These are phyloP conservation scores for Hoplias malabaricus DNA, from an alignment of 2,113 vertebrate genomes.

Conservation along the genomic window DNA sequence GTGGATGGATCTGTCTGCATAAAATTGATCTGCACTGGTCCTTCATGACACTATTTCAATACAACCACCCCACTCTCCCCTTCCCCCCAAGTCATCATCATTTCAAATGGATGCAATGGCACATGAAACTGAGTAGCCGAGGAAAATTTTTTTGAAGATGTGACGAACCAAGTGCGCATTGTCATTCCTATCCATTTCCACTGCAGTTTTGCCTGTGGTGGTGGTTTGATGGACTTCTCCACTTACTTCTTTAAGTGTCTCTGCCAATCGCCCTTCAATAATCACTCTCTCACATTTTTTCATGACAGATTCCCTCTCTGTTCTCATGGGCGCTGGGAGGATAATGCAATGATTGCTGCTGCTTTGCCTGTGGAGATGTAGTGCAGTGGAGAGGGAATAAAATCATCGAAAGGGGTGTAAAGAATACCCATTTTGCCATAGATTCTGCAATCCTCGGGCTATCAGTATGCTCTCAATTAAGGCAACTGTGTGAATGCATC, in stretches of 20 bases:
- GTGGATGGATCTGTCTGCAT: neutral
- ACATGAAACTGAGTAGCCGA: neutral
- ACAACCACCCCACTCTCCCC: neutral
- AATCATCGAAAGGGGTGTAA: slow-evolving; percentile 48
- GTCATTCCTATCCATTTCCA: neutral
- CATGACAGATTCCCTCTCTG: slow-evolving; percentile 25
- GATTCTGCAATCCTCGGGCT: slow-evolving; percentile 48
- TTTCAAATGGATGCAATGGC: neutral
- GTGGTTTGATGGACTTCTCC: neutral
- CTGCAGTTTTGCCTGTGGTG: neutral
- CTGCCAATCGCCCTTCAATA: slow-evolving; percentile 9
- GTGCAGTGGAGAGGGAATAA: slow-evolving; percentile 32
- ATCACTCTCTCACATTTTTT: slow-evolving; percentile 2
- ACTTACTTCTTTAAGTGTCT: neutral
- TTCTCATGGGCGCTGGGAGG: slow-evolving; percentile 17
- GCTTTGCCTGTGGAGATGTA: slow-evolving; percentile 31
- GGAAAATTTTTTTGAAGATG: neutral
- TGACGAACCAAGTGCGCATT: neutral
- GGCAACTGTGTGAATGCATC: slow-evolving; percentile 47
- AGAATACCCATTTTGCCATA: slow-evolving; percentile 35
- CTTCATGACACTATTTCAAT: neutral
- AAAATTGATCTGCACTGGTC: neutral
- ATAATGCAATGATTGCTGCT: slow-evolving; percentile 41
- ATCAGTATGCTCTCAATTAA: slow-evolving; percentile 61
- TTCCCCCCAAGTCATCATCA: neutral